Base-by-base conservation (phyloP, 2,888 invertebrate species). In the Cerceris ruficornis region DNA sequence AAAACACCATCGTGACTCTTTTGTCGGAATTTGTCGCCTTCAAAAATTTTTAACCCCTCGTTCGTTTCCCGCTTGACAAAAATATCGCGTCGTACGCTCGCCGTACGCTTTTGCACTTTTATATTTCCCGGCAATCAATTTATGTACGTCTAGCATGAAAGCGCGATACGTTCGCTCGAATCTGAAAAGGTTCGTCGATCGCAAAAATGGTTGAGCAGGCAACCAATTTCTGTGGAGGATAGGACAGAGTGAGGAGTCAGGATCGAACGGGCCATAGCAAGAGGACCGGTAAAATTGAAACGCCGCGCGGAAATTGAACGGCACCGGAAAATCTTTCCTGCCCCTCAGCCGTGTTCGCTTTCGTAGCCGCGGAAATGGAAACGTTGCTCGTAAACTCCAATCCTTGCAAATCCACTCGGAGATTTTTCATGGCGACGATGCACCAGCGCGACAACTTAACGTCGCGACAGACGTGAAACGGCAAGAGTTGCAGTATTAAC, bases 281-380 rank as follows among this genome's bases (percentile, higher is more conserved):
- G 28, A 28, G 78, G 68, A 57, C 69, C 72, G 55, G 58, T 81
- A 85, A 84, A 85, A 84, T 83, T 85, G 84, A 85, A 84, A 85
- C 84, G 84, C 83, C 80, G 80, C 75, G 81, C 84, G 84, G 84
- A 84, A 84, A 84, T 84, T 85, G 84, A 80, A 85, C 84, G 76
- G 67, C 50, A 59, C 67, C 15, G 60, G 52, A 65, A 80, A 82
- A 82, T 60, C 82, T 77, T 82, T 77, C 57, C 69, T 82, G 75
- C 57, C 69, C 57, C 49, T 49, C 57, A 15, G 42, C 14, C 55
- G 64, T 62, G 43, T 69, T 66, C 62, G 72, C 55, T 71, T 59
- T 60, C 68, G 60, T 65, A 41, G 60, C 7, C 61, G 17, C 83
- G 83, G 85, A 84, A 84, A 84, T 84, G 80, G 75, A 80, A 80